Base-by-base conservation (phyloP, 1,140 invertebrate genomes). In the Cecropterus lyciades region DNA sequence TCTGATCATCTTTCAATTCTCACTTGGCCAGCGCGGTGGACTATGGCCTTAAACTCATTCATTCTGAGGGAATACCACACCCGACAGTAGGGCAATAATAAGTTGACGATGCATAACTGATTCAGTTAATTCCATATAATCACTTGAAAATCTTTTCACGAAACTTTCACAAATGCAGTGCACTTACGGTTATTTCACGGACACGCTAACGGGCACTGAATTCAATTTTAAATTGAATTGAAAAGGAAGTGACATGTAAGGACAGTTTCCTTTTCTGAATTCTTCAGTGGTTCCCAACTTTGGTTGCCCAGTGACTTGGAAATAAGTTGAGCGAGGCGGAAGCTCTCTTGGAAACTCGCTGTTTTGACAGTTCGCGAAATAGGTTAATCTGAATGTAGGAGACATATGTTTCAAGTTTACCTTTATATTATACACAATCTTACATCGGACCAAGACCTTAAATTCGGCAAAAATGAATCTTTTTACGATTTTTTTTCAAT, bases 211-310 rank as follows among this genome's bases (percentile, higher is more conserved):
- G 16, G 46, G 2, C 3, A 13, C 49, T 30, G 24, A 51, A 51
- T 51, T 27, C 30, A 24, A 51, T 51, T 30, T 51, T 10, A 30
- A 7, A 27, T 51, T 51, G 49, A 51, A 51, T 30, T 14, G 49
- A 24, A 30, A 11, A 17, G 15, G 49, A 30, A 30, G 24, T 30
- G 24, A 52, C 24, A 20, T 30, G 17, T 37, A 10, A 10, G 20
- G 20, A 51, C 16, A 24, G n/a, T 52, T 33, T 33, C 5, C 27
- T 33, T 20, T 51, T 52, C n/a, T 33, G 49, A 33, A 52, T 33
- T 52, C 27, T 52, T 52, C 49, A 52, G 16, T 1, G 11, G 20
- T 24, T 17, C n/a, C 27, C 24, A 52, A 52, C 24, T 52, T 52
- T 33, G 0, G 49, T 33, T 45, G 7, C 42, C 1, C 15, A 14